Conservation (phyloP, 2,797 vertebrate species). For the Lophius americanus region DNA sequence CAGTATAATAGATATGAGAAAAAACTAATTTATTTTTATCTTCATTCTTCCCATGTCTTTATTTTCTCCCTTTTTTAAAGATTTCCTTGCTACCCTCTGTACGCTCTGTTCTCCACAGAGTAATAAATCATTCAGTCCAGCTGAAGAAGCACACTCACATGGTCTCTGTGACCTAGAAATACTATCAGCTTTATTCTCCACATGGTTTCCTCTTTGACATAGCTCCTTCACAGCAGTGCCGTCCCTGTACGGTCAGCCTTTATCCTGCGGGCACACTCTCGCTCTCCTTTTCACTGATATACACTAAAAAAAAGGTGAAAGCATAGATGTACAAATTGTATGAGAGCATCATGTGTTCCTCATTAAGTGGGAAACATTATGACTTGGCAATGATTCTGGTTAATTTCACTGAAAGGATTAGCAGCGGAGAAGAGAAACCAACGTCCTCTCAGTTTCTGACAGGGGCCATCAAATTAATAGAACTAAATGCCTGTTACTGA, state of each 20-base stretch:
- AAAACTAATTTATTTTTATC: constrained; percentile 20
- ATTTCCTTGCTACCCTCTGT: constrained; percentile 22
- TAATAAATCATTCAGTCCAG: constrained; percentile 72
- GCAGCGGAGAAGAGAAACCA: no score
- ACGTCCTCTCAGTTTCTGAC: no score
- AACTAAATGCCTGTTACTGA: no score
- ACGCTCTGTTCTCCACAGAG: constrained; percentile 45
- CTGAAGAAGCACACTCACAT: constrained; percentile 55
- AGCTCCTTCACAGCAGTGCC: constrained; percentile 45
- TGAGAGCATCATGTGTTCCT: constrained; percentile 4
- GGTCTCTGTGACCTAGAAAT: constrained; percentile 68
- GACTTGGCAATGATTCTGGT: neutral
- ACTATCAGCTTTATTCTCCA: constrained; percentile 58
- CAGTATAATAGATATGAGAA: constrained; percentile 3
- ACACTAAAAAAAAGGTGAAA: constrained; percentile 1
- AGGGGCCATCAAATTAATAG: no score
- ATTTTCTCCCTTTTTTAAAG: constrained; percentile 32
- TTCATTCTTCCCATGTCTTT: constrained; percentile 17
- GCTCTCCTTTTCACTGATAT: constrained; percentile 11
- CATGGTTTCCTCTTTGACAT: constrained; percentile 64
- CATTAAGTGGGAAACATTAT: neutral
- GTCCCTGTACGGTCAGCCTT: constrained; percentile 40
- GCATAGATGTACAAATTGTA: neutral
- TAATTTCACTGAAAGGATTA: neutral
- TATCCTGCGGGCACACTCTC: constrained; percentile 34